Conservation (phyloP, 2,113 vertebrate species). For the Nicator chloris region DNA sequence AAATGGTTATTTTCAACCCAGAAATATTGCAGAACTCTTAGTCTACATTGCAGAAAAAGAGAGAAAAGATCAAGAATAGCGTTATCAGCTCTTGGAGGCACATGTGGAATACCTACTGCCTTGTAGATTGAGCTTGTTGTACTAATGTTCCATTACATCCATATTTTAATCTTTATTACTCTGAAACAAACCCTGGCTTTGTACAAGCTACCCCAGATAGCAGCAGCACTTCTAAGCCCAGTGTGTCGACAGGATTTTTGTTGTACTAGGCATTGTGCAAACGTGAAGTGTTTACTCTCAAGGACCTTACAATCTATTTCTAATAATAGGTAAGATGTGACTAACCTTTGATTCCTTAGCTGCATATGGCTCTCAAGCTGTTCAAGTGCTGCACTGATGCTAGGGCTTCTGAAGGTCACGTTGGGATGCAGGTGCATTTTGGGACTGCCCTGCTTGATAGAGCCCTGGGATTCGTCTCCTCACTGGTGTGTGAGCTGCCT, state of each 20-base stretch:
- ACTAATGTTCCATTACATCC: neutral
- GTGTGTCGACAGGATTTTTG: neutral
- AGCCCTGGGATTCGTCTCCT: neutral
- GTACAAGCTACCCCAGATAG: neutral
- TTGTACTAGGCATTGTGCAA: neutral
- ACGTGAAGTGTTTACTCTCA: neutral
- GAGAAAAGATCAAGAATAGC: neutral
- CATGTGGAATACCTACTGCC: neutral
- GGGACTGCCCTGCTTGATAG: neutral
- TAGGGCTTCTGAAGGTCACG: neutral
- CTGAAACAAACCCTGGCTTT: neutral
- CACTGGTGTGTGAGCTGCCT: neutral
- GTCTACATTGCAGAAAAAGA: neutral
- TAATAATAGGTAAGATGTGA: conserved; percentile 1
- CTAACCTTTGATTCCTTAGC: conserved; percentile 15
- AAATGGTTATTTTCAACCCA: neutral
- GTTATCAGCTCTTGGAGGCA: neutral
- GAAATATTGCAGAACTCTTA: neutral
- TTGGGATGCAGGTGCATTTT: neutral
- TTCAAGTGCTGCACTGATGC: neutral
- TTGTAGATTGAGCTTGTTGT: neutral
- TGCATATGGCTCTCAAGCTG: conserved; percentile 32
- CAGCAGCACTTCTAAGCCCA: neutral
- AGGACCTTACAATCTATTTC: neutral
- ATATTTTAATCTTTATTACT: neutral